Conservation (phyloP, 2,113 vertebrate species). For the Poicephalus gulielmi region DNA sequence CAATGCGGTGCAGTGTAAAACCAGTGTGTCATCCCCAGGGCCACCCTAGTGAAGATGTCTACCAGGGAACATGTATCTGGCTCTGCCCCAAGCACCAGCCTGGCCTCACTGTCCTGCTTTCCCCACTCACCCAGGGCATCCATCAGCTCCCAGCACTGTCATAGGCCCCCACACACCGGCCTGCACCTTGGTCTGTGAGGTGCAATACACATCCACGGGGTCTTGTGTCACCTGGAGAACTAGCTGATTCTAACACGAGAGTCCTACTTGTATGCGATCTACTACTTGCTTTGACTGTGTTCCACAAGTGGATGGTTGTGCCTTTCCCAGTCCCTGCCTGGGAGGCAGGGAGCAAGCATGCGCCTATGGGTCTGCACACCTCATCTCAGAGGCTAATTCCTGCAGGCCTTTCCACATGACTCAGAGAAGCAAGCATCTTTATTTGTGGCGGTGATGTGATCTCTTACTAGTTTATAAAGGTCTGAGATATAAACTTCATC, state of each 20-base stretch:
- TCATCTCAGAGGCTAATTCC: not conserved
- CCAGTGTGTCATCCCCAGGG: not conserved
- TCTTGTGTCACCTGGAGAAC: not conserved
- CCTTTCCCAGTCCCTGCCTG: not conserved
- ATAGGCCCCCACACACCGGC: not conserved
- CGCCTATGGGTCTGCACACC: not conserved
- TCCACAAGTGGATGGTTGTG: not conserved
- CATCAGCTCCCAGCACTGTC: not conserved
- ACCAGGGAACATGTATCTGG: not conserved
- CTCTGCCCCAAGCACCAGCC: not conserved
- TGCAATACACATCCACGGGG: fast-evolving
- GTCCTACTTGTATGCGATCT: not conserved
- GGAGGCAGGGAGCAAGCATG: fast-evolving
- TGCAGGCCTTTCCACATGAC: not conserved
- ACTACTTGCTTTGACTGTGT: not conserved
- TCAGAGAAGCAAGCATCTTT: not conserved
- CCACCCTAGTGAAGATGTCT: fast-evolving
- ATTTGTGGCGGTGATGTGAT: not conserved
- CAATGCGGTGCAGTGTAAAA: not conserved
- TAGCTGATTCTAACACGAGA: not conserved
- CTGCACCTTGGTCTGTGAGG: not conserved
- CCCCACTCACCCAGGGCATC: not conserved
- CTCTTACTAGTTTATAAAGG: not conserved
- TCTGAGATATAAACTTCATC: not conserved
- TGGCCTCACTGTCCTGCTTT: not conserved